A percentile compares a stretch with the other conserved stretches of the same genome.
phyloP scores from a whole-genome alignment of 1,140 invertebrate genomes.

The Papilio glaucus region DNA sequence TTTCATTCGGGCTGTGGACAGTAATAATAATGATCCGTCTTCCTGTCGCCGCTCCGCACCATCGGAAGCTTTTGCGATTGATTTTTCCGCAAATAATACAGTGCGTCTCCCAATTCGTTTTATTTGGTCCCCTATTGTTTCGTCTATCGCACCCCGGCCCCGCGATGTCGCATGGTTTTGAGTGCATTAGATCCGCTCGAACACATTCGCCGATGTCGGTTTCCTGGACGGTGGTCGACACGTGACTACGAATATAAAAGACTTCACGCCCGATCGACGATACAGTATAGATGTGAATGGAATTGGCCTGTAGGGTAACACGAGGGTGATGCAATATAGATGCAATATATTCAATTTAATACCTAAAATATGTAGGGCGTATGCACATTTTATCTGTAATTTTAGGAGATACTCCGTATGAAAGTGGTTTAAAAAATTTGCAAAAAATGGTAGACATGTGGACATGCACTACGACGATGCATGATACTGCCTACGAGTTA shows the following conservation, averaged over 20 bases:
- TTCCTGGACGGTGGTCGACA: slow-evolving; percentile 75
- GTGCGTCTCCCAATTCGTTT: slow-evolving; percentile 59
- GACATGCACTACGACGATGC: too few relatives aligned
- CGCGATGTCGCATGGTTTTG: slow-evolving; percentile 71
- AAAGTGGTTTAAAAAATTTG: too few relatives aligned
- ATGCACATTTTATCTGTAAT: too few relatives aligned
- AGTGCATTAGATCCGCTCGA: slow-evolving; percentile 79
- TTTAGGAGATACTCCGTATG: too few relatives aligned
- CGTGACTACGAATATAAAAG: slow-evolving; percentile 79
- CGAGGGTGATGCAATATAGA: slow-evolving; percentile 57
- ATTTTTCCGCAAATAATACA: slow-evolving; percentile 81
- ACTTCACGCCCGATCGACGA: slow-evolving; percentile 77
- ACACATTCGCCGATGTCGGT: slow-evolving; percentile 67
- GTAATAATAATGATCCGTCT: slow-evolving; percentile 77
- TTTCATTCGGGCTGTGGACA: slow-evolving; percentile 61
- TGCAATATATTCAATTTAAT: slow-evolving; percentile 35
- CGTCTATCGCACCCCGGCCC: slow-evolving; percentile 48
- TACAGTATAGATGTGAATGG: slow-evolving; percentile 71
- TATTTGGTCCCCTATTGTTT: slow-evolving; percentile 58
- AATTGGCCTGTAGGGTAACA: slow-evolving; percentile 74
- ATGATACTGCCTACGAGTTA: too few relatives aligned
- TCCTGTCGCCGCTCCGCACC: slow-evolving; percentile 63
- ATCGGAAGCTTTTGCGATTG: slow-evolving; percentile 78
- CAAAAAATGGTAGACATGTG: too few relatives aligned
- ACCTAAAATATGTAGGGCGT: not conserved